These are phyloP conservation scores for Aptenodytes patagonicus DNA, from an alignment of 2,113 vertebrate species.

Conservation along the genomic window DNA sequence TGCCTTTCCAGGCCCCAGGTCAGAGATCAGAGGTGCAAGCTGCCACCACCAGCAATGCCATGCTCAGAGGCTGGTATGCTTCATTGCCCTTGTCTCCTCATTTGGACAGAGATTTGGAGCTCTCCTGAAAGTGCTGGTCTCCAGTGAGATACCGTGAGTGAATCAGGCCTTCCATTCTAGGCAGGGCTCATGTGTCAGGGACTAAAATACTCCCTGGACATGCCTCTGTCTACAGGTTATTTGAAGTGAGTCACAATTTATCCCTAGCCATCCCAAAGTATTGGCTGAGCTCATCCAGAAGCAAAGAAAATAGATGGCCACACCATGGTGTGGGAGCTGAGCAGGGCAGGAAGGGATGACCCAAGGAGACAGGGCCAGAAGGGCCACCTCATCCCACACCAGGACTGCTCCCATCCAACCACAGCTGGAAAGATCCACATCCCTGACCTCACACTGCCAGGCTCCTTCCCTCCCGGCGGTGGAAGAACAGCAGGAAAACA, in stretches of 20 bases:
- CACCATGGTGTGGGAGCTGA: not conserved
- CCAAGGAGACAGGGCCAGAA: not conserved
- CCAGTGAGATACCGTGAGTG: not conserved
- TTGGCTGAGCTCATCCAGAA: constrained; percentile 7
- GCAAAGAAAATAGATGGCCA: not conserved
- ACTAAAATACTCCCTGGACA: constrained; percentile 22
- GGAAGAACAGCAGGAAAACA: not conserved
- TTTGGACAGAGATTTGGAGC: not conserved
- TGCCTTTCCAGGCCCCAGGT: not conserved
- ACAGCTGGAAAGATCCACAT: not conserved
- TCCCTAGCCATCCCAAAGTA: not conserved
- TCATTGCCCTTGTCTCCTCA: not conserved
- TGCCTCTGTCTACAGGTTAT: not conserved
- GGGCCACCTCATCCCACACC: not conserved
- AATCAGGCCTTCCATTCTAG: constrained; percentile 13
- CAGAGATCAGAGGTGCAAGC: not conserved
- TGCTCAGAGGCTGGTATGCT: not conserved
- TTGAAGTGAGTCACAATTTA: not conserved
- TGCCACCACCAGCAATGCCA: not conserved
- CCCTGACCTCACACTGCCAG: not conserved
- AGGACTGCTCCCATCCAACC: not conserved
- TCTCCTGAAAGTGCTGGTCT: not conserved
- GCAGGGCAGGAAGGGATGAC: not conserved
- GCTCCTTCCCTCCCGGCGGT: not conserved
- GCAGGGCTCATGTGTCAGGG: not conserved